Percentiles rank a stretch among this genome's conserved stretches.
phyloP scores from a whole-genome alignment of 1,140 invertebrate genomes.

The Calosoma granatense region DNA sequence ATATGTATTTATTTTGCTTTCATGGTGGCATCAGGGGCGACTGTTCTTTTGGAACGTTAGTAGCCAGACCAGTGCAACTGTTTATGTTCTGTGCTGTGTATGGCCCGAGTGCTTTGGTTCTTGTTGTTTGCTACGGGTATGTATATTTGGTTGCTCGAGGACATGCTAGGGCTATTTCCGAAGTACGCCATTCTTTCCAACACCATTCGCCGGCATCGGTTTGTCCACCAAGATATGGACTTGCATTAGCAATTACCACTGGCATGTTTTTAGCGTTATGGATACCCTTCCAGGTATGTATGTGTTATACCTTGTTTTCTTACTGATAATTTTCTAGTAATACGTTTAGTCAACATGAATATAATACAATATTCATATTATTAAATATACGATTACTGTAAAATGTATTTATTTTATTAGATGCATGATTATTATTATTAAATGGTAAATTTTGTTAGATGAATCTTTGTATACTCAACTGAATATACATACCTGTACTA shows the following conservation, averaged over 20 bases:
- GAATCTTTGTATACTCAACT: no score
- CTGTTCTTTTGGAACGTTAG: conserved; percentile 39
- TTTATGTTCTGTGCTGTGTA: conserved; percentile 45
- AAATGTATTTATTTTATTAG: no score
- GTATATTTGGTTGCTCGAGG: conserved; percentile 54
- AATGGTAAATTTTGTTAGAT: no score
- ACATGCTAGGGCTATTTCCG: conserved; percentile 54
- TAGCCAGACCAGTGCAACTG: conserved; percentile 39
- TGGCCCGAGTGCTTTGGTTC: conserved; percentile 43
- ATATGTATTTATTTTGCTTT: no score
- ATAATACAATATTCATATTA: no score
- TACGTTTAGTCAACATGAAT: no score
- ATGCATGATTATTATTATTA: no score
- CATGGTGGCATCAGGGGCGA: no score
- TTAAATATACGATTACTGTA: no score
- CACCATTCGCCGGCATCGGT: conserved; percentile 34
- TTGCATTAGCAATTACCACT: conserved; percentile 51
- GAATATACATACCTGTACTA: no score
- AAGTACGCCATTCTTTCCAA: conserved; percentile 49
- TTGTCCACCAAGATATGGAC: conserved; percentile 44
- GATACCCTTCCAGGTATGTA: conserved; percentile 54
- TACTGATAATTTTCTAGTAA: no score
- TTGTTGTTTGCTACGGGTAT: conserved; percentile 53
- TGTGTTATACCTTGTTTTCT: no score
- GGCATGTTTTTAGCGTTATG: conserved; percentile 51